Evolutionary conservation across 1,140 invertebrate genomes (phyloP).

Genomic region (Rhagoletis zephyria): DNA sequence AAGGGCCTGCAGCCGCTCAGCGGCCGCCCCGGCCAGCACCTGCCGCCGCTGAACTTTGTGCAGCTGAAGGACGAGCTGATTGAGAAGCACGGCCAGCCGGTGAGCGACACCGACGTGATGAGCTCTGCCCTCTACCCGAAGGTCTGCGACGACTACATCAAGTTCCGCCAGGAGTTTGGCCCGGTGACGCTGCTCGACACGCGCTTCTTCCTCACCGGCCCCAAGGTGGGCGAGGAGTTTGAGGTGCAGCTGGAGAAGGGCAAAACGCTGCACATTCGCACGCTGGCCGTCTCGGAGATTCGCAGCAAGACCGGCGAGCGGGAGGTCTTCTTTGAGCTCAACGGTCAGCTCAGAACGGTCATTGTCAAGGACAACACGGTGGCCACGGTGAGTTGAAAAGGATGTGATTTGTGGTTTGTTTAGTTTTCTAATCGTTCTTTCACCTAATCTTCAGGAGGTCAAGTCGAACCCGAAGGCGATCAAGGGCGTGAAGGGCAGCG

Average conservation of each 20-base stretch:
- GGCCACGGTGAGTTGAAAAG: constrained; percentile 83
- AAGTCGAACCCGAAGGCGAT: too few relatives aligned
- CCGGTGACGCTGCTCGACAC: constrained; percentile 97
- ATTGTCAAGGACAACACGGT: constrained; percentile 94
- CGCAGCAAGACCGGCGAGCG: constrained; percentile 90
- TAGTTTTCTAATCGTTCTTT: too few relatives aligned
- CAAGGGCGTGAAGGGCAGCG: constrained; percentile 65
- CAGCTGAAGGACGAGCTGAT: constrained; percentile 84
- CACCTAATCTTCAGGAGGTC: too few relatives aligned
- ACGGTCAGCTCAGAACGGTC: constrained; percentile 95
- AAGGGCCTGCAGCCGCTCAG: constrained; percentile 92
- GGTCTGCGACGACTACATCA: constrained; percentile 94
- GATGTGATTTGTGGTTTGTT: too few relatives aligned
- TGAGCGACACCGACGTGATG: constrained; percentile 92
- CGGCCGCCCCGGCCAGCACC: constrained; percentile 88
- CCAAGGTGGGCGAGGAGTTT: constrained; percentile 96
- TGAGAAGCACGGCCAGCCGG: constrained; percentile 83
- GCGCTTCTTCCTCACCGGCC: constrained; percentile 94
- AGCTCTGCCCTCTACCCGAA: constrained; percentile 96
- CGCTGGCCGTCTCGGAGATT: constrained; percentile 93
- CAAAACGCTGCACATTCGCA: constrained; percentile 95
- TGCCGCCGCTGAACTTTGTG: constrained; percentile 92
- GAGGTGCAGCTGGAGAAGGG: constrained; percentile 97
- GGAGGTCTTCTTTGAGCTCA: constrained; percentile 99
- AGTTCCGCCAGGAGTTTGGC: constrained; percentile 90